Percentiles rank a stretch among this genome's conserved stretches.
Evolutionary conservation across 2,888 invertebrate genomes (phyloP).

Genomic region (Eupsilia transversa): DNA sequence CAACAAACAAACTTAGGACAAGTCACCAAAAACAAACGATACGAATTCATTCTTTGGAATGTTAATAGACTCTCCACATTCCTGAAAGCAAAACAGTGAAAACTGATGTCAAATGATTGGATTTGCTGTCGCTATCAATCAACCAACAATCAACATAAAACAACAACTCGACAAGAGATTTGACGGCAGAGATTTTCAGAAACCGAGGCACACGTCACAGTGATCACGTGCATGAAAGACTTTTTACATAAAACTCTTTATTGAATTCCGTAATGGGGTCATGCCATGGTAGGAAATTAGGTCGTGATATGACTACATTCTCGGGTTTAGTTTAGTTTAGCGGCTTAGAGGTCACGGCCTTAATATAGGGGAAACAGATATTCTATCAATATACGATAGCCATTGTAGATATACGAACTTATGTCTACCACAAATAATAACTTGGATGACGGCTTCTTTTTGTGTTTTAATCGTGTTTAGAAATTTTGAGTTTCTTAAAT

Average conservation of each 20-base stretch:
- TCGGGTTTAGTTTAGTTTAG: constrained; percentile 33
- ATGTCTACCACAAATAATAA: not conserved
- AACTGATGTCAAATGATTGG: not conserved
- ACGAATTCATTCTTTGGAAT: not conserved
- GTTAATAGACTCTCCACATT: constrained; percentile 2
- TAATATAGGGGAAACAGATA: constrained; percentile 28
- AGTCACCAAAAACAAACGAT: constrained; percentile 2
- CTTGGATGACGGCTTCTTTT: not conserved
- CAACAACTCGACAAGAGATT: not conserved
- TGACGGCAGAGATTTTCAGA: not conserved
- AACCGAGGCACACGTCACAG: not conserved
- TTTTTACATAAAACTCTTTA: constrained; percentile 47
- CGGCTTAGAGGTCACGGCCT: constrained; percentile 48
- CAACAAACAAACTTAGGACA: not conserved
- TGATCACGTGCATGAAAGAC: constrained; percentile 20
- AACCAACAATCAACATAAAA: constrained; percentile 9
- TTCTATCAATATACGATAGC: not conserved
- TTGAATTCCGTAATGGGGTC: constrained; percentile 50
- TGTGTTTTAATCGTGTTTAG: too few relatives aligned
- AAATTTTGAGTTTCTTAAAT: not conserved
- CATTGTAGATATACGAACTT: not conserved
- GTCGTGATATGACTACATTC: constrained; percentile 47
- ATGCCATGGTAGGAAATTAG: constrained; percentile 48
- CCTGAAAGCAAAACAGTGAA: not conserved
- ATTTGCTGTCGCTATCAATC: constrained; percentile 22